Evolutionary conservation across 2,888 invertebrate genomes (phyloP), one percentile per base, ranked within the genome.

Genomic region (Beris morrisii): DNA sequence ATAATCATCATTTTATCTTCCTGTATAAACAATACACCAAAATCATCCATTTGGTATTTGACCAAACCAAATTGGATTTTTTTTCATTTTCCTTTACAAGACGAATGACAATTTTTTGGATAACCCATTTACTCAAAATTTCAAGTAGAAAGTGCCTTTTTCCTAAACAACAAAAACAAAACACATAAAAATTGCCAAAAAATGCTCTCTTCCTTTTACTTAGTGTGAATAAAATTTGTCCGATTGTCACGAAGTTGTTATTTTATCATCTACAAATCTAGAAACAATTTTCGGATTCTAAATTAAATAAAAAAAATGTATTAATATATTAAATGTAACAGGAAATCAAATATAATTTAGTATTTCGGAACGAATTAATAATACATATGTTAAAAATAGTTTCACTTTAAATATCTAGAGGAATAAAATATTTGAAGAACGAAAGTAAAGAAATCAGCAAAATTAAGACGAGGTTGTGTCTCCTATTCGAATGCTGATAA

Each of bases 71-170:
- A 7, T 38, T 38, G 38, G 38, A 38, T 7, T 38, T 38, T 38
- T 7, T 38, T 9, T 38, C 9, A 38, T 38, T 38, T 38, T 38
- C 38, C 5, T 38, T 38, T 38, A 38, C 9, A 38, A 9, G 22
- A 22, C 22, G 22, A 22, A 22, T 9, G 9, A 38, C 38, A 38
- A 7, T 7, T 7, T 38, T 38, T 38, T 38, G 38, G 38, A 38
- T 38, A 38, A 38, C 2, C 5, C 38, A 3, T 7, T 38, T 9
- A 38, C 38, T 38, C 38, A 57, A 57, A 50, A 57, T 65, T 55
- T 45, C 48, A 65, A 67, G 67, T 72, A 72, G 72, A 72, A 73
- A 73, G 73, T 73, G 73, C 73, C 73, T 73, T 73, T 71, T 71
- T 70, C 69, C 63, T 57, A 63, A 63, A 59, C 66, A 67, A 59